A percentile compares a stretch with the other conserved stretches of the same genome.
Conservation (phyloP, 2,797 vertebrate genomes). For the Clarias platycephalus region DNA sequence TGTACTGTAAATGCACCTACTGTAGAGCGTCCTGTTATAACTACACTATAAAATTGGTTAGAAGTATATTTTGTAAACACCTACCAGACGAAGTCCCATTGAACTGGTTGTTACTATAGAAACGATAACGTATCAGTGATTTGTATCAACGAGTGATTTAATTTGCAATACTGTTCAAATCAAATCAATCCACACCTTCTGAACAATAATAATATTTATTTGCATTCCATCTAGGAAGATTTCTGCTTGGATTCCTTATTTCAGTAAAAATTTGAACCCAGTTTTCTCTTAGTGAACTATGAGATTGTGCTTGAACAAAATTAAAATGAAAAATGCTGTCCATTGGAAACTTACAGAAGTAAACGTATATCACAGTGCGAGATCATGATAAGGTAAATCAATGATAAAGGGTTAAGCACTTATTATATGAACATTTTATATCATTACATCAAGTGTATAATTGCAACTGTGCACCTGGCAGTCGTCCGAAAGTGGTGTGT, state of each 20-base stretch:
- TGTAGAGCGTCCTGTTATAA: neutral
- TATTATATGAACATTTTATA: neutral
- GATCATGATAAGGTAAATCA: neutral
- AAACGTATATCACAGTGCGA: neutral
- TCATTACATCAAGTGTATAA: neutral
- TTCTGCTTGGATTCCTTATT: neutral
- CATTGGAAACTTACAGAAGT: neutral
- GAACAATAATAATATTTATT: neutral
- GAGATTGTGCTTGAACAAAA: neutral
- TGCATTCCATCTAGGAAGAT: neutral
- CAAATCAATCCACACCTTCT: neutral
- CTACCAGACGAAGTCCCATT: neutral
- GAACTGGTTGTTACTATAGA: neutral
- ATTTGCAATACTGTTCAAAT: neutral
- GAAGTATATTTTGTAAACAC: neutral
- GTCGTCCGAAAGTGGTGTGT: conserved; percentile 8
- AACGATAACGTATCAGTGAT: neutral
- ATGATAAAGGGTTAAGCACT: neutral
- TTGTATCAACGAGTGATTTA: neutral
- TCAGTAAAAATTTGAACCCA: neutral
- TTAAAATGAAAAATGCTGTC: neutral
- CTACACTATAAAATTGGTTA: neutral
- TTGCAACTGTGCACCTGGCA: neutral
- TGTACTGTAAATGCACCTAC: too few relatives aligned
- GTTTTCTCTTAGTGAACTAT: neutral